Evolutionary conservation across 2,888 invertebrate genomes (phyloP), one percentile per base, ranked within the genome.

Genomic region (Meganola albula): DNA sequence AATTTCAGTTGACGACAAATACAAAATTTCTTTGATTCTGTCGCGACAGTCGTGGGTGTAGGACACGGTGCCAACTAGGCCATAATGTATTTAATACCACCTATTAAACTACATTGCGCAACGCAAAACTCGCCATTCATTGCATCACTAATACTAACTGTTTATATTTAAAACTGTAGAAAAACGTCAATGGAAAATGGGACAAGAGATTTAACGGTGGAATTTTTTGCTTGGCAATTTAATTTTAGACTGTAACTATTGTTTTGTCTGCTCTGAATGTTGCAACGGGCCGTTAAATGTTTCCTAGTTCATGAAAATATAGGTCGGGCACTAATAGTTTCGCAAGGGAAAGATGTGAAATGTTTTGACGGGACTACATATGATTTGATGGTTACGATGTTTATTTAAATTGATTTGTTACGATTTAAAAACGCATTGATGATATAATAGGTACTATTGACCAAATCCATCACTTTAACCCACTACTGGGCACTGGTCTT

Each of bases 221-320:
- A 58, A 51, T 64, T 74, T 72, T 74, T 65, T 52, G 43, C 18
- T 35, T 40, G 45, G 36, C 36, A 33, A 36, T 23, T 65, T 74
- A 76, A 68, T 68, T 71, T 63, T 74, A 75, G 65, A 58, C 37
- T n/a, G 55, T 60, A 56, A 51, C 64, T 63, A 79, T 80, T 83
- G 79, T 82, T 79, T 66, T 75, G 78, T 80, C 77, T 82, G 73
- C 66, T 60, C 57, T 34, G 59, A 58, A 65, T 80, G 78, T 69
- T 73, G 80, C 73, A 80, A 80, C 58, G 40, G 47, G 48, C 55
- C 58, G 66, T 69, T 65, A 73, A 74, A 78, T 66, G 69, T 77
- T 79, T 75, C 76, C 77, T 70, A 70, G 68, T 74, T 63, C 58
- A 63, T 60, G 65, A 67, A 76, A 74, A 74, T 70, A 70, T 71